Base-by-base conservation (phyloP, 2,888 invertebrate species). In the Ormyrus rosae region DNA sequence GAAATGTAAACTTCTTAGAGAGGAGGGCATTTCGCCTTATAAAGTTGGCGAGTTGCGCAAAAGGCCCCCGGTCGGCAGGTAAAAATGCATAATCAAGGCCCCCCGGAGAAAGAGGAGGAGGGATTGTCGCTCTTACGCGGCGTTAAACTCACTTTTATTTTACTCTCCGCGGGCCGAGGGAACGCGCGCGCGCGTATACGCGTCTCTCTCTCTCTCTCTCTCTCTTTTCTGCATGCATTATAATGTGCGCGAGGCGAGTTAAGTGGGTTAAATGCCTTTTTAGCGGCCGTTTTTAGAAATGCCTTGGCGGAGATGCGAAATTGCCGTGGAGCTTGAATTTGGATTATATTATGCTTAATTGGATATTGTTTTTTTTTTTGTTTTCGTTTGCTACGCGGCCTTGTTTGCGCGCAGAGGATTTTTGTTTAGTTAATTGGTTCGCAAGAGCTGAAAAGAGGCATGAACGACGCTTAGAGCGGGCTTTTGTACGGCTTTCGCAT, bases 91-190 rank as follows among this genome's bases (percentile, higher is more conserved):
- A 55, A 73, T 63, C 64, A 56, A 63, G 73, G 56, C 61, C 55
- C 55, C 19, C 19, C 0, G 34, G 34, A 34, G 34, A 34, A 34
- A 34, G 19, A 19, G 19, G 34, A 4, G 4, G 67, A 10, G 8
- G 46, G 51, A 19, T 13, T 65, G 65, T 53, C 60, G 19, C 13
- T 61, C 67, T 78, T 67, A 10, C 69, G 78, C 78, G 9, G 78
- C 65, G 50, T 78, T 72, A 72, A 78, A 70, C 65, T 78, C 78
- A 72, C 71, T 72, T 72, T 78, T 72, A 67, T 34, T 34, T 34
- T 34, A 34, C 13, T 13, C 34, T 34, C 34, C 34, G 46, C 8
- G 10, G 6, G 69, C 10, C 10, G 46, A 45, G 63, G 34, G 34
- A 4, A 34, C 19, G 6, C 69, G 69, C 4, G 69, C 4, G 13